Base-by-base conservation (phyloP, 1,140 invertebrate species). In the Grapholita molesta region DNA sequence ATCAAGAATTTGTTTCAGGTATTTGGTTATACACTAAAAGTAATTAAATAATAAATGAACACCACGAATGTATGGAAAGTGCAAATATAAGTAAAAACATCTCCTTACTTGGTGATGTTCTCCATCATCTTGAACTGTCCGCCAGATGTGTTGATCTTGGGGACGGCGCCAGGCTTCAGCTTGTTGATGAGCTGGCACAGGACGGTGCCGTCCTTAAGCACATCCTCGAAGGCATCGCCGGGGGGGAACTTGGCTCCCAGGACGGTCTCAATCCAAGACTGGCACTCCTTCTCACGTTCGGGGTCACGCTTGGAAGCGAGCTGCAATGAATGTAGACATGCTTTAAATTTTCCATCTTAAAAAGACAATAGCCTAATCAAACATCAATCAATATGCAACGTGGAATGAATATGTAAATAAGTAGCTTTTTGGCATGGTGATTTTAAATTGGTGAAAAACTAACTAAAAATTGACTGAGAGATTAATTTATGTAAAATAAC, bases 81-180 rank as follows among this genome's bases (percentile, higher is more conserved):
- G 38, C 18, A 64, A 15, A 3, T 32, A 9, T n/a, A n/a, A n/a
- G n/a, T 38, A 52, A 33, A 24, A 52, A 64, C 42, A 55, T 73
- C 24, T 61, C 74, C 94, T 93, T 90, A 96, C 95, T 95, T 95
- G 93, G 96, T 97, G 85, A 98, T 97, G 93, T 99, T 99, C 92
- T 99, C 97, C 97, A 98, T 98, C 94, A 98, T 95, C 85, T 98
- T 98, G 94, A 98, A 99, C 81, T 97, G 96, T 81, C 96, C 96
- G 67, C 97, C 97, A 69, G 95, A 95, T 68, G 94, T 95, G 94
- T 98, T 97, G 92, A 98, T 96, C 91, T 98, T 98, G 82, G 94
- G 83, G 48, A 98, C 94, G 69, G 95, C 92, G 74, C 96, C 96
- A 30, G 97, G 97, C 67, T 94, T 92, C 69, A 99, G 88, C 86